Base-by-base conservation (phyloP, 1,140 invertebrate genomes). In the Ruditapes philippinarum region DNA sequence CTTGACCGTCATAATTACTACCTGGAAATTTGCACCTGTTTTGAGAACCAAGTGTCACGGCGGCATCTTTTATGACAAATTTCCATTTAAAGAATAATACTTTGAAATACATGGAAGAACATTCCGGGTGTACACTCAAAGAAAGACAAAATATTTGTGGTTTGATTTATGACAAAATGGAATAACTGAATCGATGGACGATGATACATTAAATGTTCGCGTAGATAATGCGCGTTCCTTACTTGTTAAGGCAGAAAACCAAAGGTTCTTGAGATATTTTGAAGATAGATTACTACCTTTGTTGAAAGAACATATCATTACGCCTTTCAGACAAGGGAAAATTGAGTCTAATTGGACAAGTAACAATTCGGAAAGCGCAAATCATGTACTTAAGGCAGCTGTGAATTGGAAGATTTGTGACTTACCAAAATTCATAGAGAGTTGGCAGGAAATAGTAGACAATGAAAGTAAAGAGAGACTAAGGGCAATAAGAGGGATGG, bases 91-190 rank as follows among this genome's bases (percentile, higher is more conserved):
- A 76, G 83, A 28, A 86, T 70, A 86, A 86, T 28, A 38, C 25
- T 1, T 57, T 76, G 28, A 57, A 51, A 38, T 86, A 86, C 31
- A 4, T 74, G 22, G 83, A 86, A 49, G 68, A 86, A 57, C 62
- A 84, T 28, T 62, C 73, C 4, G 81, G 62, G 0, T 84, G 51
- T 84, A 62, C 81, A 31, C 0, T 68, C 0, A 31, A 70, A 49
- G 60, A 73, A 22, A 42, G 60, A 28, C 60, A 70, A 68, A 0
- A 19, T 19, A 65, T 82, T 42, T 65, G 0, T 65, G 22, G 7
- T 9, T 9, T 11, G n/a, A n/a, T 25, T n/a, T n/a, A 65, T n/a
- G 60, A n/a, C 9, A n/a, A 25, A 51, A 14, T 51, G 74, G 42
- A 25, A 11, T 78, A 28, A 25, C n/a, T 1, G 28, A n/a, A 19